A percentile compares a stretch with the other conserved stretches of the same genome.
phyloP scores from a whole-genome alignment of 1,140 invertebrate genomes.

The Formica selysi region DNA sequence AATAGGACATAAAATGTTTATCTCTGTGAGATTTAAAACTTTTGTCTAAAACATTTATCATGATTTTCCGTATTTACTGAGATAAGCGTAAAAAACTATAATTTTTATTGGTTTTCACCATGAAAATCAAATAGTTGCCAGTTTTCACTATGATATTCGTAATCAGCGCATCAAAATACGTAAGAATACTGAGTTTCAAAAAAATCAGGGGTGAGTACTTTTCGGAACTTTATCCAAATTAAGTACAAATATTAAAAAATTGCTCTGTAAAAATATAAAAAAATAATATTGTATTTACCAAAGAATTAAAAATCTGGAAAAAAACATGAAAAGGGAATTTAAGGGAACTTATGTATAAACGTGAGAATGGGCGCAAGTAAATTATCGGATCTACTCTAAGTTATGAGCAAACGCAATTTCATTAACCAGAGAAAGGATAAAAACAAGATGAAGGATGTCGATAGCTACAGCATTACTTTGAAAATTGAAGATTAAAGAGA shows the following conservation, averaged over 20 bases:
- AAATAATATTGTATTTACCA: background rate
- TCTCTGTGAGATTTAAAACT: too few relatives aligned
- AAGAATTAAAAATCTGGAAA: slow-evolving; percentile 4
- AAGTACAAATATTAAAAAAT: slow-evolving; percentile 1
- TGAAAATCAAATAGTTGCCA: too few relatives aligned
- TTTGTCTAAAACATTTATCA: too few relatives aligned
- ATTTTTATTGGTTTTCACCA: too few relatives aligned
- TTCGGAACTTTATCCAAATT: too few relatives aligned
- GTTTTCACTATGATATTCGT: too few relatives aligned
- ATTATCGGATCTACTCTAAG: background rate
- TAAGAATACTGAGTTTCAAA: too few relatives aligned
- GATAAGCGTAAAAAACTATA: too few relatives aligned
- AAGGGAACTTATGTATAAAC: background rate
- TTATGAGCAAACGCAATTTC: slow-evolving; percentile 25
- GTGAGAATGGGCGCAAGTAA: background rate
- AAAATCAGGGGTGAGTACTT: too few relatives aligned
- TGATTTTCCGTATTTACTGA: too few relatives aligned
- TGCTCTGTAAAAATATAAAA: background rate
- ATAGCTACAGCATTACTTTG: background rate
- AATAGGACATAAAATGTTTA: too few relatives aligned
- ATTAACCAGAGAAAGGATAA: background rate
- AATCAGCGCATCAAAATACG: too few relatives aligned
- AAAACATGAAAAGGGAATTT: background rate
- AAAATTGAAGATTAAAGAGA: slow-evolving; percentile 23
- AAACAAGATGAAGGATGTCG: slow-evolving; percentile 15